A percentile compares a stretch with the other conserved stretches of the same genome.
Evolutionary conservation across 30 jellyfish, hydroid and myxozoan genomes (phyloP).

Genomic region (Turritopsis dohrnii): DNA sequence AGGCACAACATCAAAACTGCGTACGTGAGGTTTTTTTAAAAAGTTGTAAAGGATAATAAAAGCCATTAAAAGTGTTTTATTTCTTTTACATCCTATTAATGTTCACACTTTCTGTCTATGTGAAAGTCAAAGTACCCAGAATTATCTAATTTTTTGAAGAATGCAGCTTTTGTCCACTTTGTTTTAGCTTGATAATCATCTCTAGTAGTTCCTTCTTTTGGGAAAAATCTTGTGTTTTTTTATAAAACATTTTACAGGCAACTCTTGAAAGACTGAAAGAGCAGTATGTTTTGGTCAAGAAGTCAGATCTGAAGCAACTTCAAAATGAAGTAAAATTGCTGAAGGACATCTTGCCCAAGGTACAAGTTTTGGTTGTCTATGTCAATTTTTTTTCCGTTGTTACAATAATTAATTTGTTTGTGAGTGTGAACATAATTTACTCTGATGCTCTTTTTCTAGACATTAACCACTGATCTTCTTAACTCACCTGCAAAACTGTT

Average conservation of each 20-base stretch:
- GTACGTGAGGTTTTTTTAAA: neutral
- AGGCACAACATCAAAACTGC: neutral
- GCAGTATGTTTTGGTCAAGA: slow-evolving; percentile 34
- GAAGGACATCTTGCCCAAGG: slow-evolving; percentile 67
- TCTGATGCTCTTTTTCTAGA: neutral
- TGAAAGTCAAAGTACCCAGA: too few relatives aligned
- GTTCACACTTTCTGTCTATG: too few relatives aligned
- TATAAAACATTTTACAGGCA: neutral
- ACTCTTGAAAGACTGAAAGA: neutral
- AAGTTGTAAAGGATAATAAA: too few relatives aligned
- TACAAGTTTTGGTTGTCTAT: neutral
- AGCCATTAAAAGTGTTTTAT: too few relatives aligned
- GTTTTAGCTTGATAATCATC: too few relatives aligned
- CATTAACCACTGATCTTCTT: neutral
- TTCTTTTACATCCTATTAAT: too few relatives aligned
- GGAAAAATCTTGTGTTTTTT: neutral
- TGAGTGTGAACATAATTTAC: neutral
- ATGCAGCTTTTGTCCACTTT: neutral
- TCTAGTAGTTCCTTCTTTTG: neutral
- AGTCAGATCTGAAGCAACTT: slow-evolving; percentile 43
- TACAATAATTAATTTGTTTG: neutral
- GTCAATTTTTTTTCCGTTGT: neutral
- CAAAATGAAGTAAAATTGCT: slow-evolving; percentile 55
- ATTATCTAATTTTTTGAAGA: too few relatives aligned
- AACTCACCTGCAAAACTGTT: neutral